Evolutionary conservation across 2,888 invertebrate species (phyloP).

Genomic region (Macaria liturata): DNA sequence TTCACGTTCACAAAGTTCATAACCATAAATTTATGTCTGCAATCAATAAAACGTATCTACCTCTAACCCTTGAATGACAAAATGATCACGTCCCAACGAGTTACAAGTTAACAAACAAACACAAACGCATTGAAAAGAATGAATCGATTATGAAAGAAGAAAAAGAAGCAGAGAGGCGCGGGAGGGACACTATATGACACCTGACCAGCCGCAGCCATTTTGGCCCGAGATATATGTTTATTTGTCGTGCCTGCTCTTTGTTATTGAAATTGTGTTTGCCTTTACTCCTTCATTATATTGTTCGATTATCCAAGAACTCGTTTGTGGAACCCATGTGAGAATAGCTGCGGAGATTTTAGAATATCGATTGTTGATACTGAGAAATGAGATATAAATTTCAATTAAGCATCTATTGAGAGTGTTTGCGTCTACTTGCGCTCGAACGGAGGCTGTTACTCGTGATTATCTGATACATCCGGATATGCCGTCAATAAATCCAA

Average conservation of each 20-base stretch:
- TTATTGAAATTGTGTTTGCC: conserved; percentile 83
- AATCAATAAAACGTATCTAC: too few species aligned
- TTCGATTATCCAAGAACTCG: conserved; percentile 79
- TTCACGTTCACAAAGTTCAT: too few species aligned
- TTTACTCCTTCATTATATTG: conserved; percentile 83
- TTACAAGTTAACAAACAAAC: conserved; percentile 51
- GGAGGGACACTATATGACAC: conserved; percentile 69
- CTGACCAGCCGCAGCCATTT: conserved; percentile 83
- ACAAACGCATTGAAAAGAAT: conserved; percentile 69
- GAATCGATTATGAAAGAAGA: conserved; percentile 75
- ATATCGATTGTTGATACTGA: conserved; percentile 83
- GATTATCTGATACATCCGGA: conserved; percentile 66
- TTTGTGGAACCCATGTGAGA: conserved; percentile 76
- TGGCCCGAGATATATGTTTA: conserved; percentile 83
- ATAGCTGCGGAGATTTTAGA: conserved; percentile 77
- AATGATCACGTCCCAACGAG: conserved; percentile 31
- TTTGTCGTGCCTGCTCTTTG: conserved; percentile 81
- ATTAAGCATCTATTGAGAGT: conserved; percentile 76
- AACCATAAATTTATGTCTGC: too few species aligned
- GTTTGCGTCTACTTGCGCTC: conserved; percentile 55
- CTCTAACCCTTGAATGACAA: conserved; percentile 22
- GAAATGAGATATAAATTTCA: conserved; percentile 83
- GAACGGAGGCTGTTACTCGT: conserved; percentile 62
- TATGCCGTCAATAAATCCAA: conserved; percentile 53
- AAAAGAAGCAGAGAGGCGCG: conserved; percentile 57